phyloP scores from a whole-genome alignment of 2,113 vertebrate genomes.

The Romanogobio albipinnatus region DNA sequence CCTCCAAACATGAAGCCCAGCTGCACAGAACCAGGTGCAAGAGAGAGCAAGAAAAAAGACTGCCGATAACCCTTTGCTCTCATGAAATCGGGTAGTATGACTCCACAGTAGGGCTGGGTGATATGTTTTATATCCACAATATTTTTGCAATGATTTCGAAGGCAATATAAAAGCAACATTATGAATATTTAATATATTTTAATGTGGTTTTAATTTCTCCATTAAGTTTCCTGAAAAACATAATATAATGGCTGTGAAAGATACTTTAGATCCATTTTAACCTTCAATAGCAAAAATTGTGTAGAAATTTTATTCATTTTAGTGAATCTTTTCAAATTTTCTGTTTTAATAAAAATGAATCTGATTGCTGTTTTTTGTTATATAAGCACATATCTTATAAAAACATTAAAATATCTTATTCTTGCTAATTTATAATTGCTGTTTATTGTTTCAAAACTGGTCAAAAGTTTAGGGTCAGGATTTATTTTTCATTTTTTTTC shows the following conservation, averaged over 20 bases:
- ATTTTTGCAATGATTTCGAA: neutral
- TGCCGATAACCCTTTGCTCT: slow-evolving; percentile 27
- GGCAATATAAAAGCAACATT: neutral
- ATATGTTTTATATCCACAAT: neutral
- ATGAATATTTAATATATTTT: neutral
- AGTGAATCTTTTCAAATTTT: neutral
- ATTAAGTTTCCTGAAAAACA: neutral
- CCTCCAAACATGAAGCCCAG: slow-evolving; percentile 33
- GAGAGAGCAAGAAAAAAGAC: slow-evolving; percentile 26
- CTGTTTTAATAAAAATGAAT: neutral
- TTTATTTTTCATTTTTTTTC: no score
- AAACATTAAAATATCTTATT: neutral
- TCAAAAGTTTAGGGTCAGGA: no score
- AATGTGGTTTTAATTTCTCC: neutral
- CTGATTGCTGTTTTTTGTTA: no score
- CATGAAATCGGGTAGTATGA: slow-evolving; percentile 3
- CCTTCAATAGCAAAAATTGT: neutral
- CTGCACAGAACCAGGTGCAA: slow-evolving; percentile 41
- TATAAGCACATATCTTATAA: neutral
- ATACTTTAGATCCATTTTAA: no score
- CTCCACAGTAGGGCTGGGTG: neutral
- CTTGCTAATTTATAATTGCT: no score
- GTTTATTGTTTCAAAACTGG: no score
- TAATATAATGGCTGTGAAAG: neutral
- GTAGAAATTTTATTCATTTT: neutral